Conservation (phyloP, 2,797 vertebrate genomes). For the Lutjanus argentimaculatus region DNA sequence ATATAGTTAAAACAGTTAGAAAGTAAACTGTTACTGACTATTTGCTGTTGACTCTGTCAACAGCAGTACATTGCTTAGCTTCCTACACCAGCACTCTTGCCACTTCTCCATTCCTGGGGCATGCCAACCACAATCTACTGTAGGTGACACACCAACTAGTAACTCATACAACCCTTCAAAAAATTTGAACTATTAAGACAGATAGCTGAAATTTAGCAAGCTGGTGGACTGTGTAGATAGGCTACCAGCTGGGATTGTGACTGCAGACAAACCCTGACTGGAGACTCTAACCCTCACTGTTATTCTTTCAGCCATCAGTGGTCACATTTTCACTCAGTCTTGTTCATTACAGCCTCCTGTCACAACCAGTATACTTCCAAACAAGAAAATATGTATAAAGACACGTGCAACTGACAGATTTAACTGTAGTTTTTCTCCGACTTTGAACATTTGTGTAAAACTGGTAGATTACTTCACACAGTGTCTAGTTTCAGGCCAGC, state of each 20-base stretch:
- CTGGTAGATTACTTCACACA: neutral
- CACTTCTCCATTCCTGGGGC: no score
- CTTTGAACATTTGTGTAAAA: neutral
- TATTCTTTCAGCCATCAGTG: neutral
- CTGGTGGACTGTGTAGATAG: neutral
- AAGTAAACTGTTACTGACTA: no score
- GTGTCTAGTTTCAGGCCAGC: conserved; percentile 1
- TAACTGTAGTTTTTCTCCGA: neutral
- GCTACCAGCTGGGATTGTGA: conserved; percentile 10
- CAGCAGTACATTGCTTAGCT: no score
- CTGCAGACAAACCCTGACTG: neutral
- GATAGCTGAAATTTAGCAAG: no score
- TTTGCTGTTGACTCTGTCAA: no score
- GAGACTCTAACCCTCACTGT: neutral
- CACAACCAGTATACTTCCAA: neutral
- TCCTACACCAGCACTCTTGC: no score
- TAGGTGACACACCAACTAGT: no score
- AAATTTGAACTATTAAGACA: no score
- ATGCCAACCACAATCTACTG: no score
- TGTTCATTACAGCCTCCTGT: neutral
- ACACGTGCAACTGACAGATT: neutral
- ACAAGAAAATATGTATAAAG: neutral
- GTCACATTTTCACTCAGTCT: neutral
- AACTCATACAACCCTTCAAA: no score
- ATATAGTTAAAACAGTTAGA: no score